Evolutionary conservation across 2,888 invertebrate genomes (phyloP), one percentile per base, ranked within the genome.

Genomic region (Anagyrus pseudococci): DNA sequence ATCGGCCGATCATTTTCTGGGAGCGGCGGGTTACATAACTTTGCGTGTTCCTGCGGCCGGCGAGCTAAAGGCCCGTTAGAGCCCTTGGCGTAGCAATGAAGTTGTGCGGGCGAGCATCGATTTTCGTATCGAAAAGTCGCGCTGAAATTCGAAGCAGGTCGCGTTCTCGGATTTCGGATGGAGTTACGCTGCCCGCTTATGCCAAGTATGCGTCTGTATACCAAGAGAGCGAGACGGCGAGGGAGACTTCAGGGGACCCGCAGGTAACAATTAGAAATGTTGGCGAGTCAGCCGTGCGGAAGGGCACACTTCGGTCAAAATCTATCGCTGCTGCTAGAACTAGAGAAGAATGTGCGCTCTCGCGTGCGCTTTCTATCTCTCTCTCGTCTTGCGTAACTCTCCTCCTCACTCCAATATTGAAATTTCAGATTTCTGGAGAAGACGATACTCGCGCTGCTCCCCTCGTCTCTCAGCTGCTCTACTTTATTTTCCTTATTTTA

Each of bases 231-330:
- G 52, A 59, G 48, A 53, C 40, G 54, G 17, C 22, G 48, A 54
- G n/a, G n/a, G n/a, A n/a, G 10, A 49, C 49, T 41, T 41, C 6
- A 4, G 29, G n/a, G 17, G 20, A 25, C 29, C n/a, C n/a, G n/a
- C n/a, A 44, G 48, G 50, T 52, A 62, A 46, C 56, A 33, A 56
- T 56, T 47, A 56, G 40, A 46, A 26, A 69, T 66, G 69, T 71
- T 71, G 66, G 29, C 19, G 68, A 62, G 58, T 68, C 72, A 66
- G 56, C 67, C 67, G 63, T 70, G 69, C 71, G 68, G 68, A 73
- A 72, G 33, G 13, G n/a, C n/a, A n/a, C n/a, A n/a, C n/a, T n/a
- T n/a, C n/a, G n/a, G n/a, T n/a, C n/a, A n/a, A n/a, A n/a, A n/a
- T n/a, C n/a, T n/a, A n/a, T n/a, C n/a, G n/a, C n/a, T n/a, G n/a